Base-by-base conservation (phyloP, 1,140 invertebrate genomes). In the Mactra quadrangularis region DNA sequence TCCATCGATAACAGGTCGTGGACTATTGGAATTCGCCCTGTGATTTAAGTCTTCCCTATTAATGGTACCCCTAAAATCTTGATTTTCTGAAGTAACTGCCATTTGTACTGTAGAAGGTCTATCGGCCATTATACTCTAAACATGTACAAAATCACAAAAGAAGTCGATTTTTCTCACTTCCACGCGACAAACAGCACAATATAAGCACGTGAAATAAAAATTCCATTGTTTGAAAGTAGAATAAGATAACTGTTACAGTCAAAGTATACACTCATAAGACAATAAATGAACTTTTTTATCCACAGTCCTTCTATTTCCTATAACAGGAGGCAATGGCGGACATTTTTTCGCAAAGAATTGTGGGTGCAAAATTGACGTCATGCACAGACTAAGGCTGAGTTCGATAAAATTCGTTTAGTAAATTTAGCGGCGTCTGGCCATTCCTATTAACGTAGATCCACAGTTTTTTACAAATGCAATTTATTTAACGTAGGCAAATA, bases 81-180 rank as follows among this genome's bases (percentile, higher is more conserved):
- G 82, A 74, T 66, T 82, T 59, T 84, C 82, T 68, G 77, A 79
- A 47, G 79, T 77, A 29, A 86, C 85, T 75, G 85, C 76, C 82
- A 86, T 86, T 66, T 84, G 78, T 55, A 81, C 75, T 53, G 41
- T 55, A 17, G 33, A 38, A 50, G 79, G 71, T 64, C 60, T 72
- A 74, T 82, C 79, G 25, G 79, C 79, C 79, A 82, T 82, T 50
- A 25, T 82, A 72, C 38, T 45, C 38, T 62, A 71, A 66, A 81
- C 77, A 81, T 81, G 77, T 81, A 81, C 77, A 78, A 78, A 27
- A n/a, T 78, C 17, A 41, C 22, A 66, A 66, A 78, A 41, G 38
- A 78, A 53, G 33, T 68, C 60, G 41, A 25, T 57, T 68, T 78
- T 78, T 68, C 60, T 55, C 60, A 66, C 29, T 78, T 35, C 45